Evolutionary conservation across 1,140 invertebrate species (phyloP).

Genomic region (Bombus terrestris): DNA sequence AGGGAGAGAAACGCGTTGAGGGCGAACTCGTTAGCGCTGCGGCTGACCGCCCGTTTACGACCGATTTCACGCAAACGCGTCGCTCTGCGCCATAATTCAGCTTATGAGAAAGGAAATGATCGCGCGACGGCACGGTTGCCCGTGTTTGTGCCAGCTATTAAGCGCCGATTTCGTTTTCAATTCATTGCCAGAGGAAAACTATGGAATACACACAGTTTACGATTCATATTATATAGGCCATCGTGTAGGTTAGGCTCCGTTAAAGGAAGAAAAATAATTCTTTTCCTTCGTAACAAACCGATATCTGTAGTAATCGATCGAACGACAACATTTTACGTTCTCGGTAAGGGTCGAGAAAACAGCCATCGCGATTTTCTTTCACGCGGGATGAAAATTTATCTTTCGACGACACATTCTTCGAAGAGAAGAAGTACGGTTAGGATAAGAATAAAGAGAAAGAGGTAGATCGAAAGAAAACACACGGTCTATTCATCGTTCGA

Average conservation of each 20-base stretch:
- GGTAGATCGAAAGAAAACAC: slow-evolving; percentile 68
- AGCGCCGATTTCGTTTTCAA: background rate
- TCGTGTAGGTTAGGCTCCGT: background rate
- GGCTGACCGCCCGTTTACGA: slow-evolving; percentile 63
- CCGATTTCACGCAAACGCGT: slow-evolving; percentile 50
- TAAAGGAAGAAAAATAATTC: background rate
- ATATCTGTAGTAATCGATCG: background rate
- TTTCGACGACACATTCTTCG: background rate
- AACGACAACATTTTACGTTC: background rate
- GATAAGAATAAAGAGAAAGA: slow-evolving; percentile 26
- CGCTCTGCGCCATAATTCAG: slow-evolving; percentile 46
- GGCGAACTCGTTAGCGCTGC: slow-evolving; percentile 65
- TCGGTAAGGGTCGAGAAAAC: background rate
- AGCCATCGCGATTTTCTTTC: background rate
- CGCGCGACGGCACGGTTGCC: background rate
- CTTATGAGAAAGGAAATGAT: slow-evolving; percentile 57
- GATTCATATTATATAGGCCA: background rate
- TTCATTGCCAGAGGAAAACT: background rate
- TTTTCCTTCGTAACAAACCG: background rate
- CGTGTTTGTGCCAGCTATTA: background rate
- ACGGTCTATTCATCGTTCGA: slow-evolving; percentile 4
- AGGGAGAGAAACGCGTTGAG: slow-evolving; percentile 51
- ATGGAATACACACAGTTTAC: too few relatives aligned
- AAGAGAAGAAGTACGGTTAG: background rate
- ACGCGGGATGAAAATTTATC: slow-evolving; percentile 6